Conservation (phyloP, 2,888 invertebrate genomes). For the Drosophila tanythrix region DNA sequence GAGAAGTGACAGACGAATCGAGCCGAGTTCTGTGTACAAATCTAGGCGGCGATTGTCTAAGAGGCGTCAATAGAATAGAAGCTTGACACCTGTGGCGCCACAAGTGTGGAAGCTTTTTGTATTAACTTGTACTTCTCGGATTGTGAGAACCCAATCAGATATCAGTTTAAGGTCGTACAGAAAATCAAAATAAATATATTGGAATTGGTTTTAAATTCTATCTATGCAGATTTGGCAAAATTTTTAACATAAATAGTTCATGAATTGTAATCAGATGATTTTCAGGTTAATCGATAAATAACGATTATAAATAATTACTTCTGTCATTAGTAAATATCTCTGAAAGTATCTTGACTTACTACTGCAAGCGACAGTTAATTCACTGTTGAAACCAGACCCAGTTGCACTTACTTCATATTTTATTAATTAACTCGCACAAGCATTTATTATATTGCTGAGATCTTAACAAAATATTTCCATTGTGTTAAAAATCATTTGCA, state of each 20-base stretch:
- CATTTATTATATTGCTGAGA: neutral
- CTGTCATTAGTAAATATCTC: neutral
- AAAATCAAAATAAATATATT: constrained; percentile 2
- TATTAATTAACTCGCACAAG: neutral
- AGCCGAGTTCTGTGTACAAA: constrained; percentile 29
- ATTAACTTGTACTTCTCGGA: neutral
- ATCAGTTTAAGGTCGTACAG: constrained; percentile 11
- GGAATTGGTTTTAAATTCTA: constrained; percentile 1
- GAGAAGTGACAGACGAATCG: constrained; percentile 51
- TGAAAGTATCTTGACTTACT: neutral
- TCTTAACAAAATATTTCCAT: constrained; percentile 2
- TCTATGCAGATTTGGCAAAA: neutral
- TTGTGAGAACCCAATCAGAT: constrained; percentile 6
- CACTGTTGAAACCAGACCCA: neutral
- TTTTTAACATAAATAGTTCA: neutral
- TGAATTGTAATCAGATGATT: neutral
- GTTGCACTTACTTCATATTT: neutral
- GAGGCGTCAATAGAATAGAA: constrained; percentile 66
- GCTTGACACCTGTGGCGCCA: constrained; percentile 72
- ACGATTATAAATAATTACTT: neutral
- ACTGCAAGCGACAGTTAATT: neutral
- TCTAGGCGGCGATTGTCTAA: constrained; percentile 43
- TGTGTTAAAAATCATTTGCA: constrained; percentile 17
- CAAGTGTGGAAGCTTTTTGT: constrained; percentile 46
- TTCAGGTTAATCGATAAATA: neutral